Conservation (phyloP, 2,797 vertebrate species). For the Graptemys geographica region DNA sequence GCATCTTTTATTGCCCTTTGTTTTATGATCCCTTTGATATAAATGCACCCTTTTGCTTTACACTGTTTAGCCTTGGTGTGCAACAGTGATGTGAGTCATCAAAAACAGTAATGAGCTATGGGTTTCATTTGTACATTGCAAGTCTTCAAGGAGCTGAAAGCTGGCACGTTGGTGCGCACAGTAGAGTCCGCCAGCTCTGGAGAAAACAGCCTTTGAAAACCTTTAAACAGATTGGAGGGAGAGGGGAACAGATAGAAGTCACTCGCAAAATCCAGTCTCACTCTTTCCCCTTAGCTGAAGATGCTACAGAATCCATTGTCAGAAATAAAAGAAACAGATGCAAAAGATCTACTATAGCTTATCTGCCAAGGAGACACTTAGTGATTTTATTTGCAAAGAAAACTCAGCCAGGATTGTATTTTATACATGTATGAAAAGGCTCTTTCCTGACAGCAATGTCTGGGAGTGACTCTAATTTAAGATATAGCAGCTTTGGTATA, state of each 20-base stretch:
- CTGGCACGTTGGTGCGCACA: background rate
- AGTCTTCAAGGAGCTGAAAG: background rate
- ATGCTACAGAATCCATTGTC: background rate
- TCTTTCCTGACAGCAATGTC: background rate
- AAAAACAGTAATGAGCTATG: background rate
- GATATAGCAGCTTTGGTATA: background rate
- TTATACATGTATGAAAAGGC: background rate
- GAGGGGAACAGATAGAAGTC: background rate
- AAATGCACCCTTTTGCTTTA: background rate
- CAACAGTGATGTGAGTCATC: background rate
- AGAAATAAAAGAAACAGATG: background rate
- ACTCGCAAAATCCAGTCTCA: background rate
- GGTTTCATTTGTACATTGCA: background rate
- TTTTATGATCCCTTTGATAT: background rate
- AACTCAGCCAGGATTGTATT: background rate
- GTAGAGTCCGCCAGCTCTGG: background rate
- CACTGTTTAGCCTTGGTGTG: background rate
- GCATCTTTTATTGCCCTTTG: background rate
- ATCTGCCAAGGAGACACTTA: background rate
- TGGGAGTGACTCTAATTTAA: background rate
- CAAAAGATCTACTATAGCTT: background rate
- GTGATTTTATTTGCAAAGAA: background rate
- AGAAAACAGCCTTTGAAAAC: background rate
- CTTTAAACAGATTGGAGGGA: fast-evolving
- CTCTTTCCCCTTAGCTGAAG: background rate